These are phyloP conservation scores for Danionella cerebrum DNA, from an alignment of 2,113 vertebrate genomes.

Conservation along the genomic window DNA sequence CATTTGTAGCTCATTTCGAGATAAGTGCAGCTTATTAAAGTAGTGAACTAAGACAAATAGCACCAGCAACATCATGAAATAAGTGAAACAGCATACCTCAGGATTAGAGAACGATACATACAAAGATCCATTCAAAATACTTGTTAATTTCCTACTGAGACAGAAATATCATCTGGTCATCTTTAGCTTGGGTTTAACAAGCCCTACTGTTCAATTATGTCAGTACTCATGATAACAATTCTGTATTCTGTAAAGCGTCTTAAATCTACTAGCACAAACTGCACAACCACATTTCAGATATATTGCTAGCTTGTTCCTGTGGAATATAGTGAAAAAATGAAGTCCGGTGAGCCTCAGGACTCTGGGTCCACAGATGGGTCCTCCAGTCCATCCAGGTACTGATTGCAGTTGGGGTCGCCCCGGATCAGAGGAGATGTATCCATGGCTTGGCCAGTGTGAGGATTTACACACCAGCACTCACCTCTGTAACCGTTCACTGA, in stretches of 20 bases:
- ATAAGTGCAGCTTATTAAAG: neutral
- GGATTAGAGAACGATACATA: neutral
- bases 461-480: conserved; percentile 96
- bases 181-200: neutral
- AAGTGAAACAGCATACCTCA: neutral
- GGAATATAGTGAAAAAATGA: conserved; percentile 38
- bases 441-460: conserved; percentile 80
- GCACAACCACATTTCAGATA: neutral
- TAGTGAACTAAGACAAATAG: conserved; percentile 1
- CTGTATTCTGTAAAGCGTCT: neutral
- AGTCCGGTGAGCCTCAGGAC: neutral
- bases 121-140: neutral
- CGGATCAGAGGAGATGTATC: conserved; percentile 81
- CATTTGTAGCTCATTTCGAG: neutral
- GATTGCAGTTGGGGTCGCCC: conserved; percentile 90
- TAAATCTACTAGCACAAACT: conserved; percentile 23
- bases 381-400: conserved; percentile 76
- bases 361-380: conserved; percentile 62
- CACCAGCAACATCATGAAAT: conserved; percentile 14
- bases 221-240: conserved; percentile 2
- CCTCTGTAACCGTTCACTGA: conserved; percentile 90
- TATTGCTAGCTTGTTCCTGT: conserved; percentile 55
- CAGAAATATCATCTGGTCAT: neutral
- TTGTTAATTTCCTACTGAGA: neutral
- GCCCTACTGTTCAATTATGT: neutral